Evolutionary conservation across 2,113 vertebrate genomes (phyloP).

Genomic region (Xenopus tropicalis): DNA sequence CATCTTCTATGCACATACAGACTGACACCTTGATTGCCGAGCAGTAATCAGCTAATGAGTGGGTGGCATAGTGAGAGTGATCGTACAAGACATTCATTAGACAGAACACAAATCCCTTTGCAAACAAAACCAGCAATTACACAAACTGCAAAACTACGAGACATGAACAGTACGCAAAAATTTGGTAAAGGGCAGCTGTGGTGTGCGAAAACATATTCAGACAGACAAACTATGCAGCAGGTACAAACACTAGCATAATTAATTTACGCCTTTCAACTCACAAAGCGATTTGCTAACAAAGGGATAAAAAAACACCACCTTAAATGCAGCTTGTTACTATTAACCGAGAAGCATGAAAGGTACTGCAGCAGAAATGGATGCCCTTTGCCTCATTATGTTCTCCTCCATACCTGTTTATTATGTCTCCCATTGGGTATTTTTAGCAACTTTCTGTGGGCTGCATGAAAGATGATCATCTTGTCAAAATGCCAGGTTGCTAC

Average conservation of each 20-base stretch:
- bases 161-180: constrained; percentile 6
- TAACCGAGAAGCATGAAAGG: no score
- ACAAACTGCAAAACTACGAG: constrained; percentile 22
- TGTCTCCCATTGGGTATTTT: constrained; percentile 15
- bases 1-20: constrained; percentile 11
- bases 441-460: constrained; percentile 28
- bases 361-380: background rate
- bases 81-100: constrained; percentile 34
- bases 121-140: constrained; percentile 38
- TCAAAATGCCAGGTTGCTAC: constrained; percentile 29
- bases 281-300: background rate
- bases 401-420: constrained; percentile 23
- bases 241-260: no score
- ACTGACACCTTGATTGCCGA: constrained; percentile 38
- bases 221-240: no score
- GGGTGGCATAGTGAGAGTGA: constrained; percentile 32
- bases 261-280: no score
- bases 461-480: constrained; percentile 32
- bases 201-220: background rate
- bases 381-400: background rate
- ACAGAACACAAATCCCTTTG: constrained; percentile 12
- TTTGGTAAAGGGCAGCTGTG: constrained; percentile 10
- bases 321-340: background rate
- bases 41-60: constrained; percentile 39
- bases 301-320: background rate